A percentile compares a stretch with the other conserved stretches of the same genome.
These are phyloP conservation scores for Galerucella pusilla DNA, from an alignment of 2,888 invertebrate genomes.

Conservation along the genomic window DNA sequence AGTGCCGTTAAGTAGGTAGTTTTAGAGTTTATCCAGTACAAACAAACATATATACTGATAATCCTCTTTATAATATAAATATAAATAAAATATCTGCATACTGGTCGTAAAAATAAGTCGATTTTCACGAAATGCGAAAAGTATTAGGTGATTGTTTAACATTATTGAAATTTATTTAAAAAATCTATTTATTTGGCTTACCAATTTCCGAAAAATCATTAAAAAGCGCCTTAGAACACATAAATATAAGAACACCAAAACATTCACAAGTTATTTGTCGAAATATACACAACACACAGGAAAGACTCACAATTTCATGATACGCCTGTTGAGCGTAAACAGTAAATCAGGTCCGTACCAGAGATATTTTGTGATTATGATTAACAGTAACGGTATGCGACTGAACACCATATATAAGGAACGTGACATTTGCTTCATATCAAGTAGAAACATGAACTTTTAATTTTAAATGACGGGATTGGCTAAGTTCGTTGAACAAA, in stretches of 20 bases:
- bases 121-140: background rate
- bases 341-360: slow-evolving; percentile 67
- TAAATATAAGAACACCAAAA: slow-evolving; percentile 54
- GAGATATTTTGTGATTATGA: slow-evolving; percentile 23
- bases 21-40: too few relatives aligned
- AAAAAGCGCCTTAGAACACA: slow-evolving; percentile 59
- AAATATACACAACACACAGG: slow-evolving; percentile 53
- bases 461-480: slow-evolving; percentile 34
- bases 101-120: background rate
- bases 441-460: slow-evolving; percentile 33
- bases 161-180: background rate
- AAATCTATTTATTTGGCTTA: slow-evolving; percentile 44
- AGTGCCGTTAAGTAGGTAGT: too few relatives aligned
- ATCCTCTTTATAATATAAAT: too few relatives aligned
- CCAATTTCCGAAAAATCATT: slow-evolving; percentile 58
- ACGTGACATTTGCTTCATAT: slow-evolving; percentile 39
- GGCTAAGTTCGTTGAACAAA: slow-evolving; percentile 17
- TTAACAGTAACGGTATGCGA: slow-evolving; percentile 44
- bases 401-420: slow-evolving; percentile 36
- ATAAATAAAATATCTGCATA: too few relatives aligned
- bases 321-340: slow-evolving; percentile 72
- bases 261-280: slow-evolving; percentile 56
- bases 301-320: slow-evolving; percentile 51
- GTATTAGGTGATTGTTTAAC: background rate
- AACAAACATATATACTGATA: too few relatives aligned